phyloP scores from a whole-genome alignment of 2,797 vertebrate species.

The Platyrinchus mystaceus region DNA sequence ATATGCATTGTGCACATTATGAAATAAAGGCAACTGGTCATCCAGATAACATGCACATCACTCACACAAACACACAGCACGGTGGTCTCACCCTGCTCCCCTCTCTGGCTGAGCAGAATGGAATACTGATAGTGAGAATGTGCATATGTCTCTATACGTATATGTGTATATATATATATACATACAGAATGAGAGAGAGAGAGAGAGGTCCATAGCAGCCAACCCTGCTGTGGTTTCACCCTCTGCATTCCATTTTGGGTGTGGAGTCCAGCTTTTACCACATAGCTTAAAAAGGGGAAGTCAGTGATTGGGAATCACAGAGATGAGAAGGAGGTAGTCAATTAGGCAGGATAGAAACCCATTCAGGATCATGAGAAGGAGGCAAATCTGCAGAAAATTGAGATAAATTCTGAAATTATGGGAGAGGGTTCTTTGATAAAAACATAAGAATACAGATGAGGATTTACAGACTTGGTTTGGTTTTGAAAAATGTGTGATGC shows the following conservation, averaged over 20 bases:
- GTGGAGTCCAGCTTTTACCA: not conserved
- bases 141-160: not conserved
- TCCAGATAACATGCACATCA: not conserved
- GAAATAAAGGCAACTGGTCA: too few species aligned
- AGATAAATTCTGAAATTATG: not conserved
- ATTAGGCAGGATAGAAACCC: not conserved
- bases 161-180: too few species aligned
- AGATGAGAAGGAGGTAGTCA: not conserved
- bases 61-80: not conserved
- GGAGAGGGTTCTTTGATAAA: not conserved
- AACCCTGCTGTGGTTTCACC: not conserved
- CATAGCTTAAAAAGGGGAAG: not conserved
- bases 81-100: not conserved
- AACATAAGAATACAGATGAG: not conserved
- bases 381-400: not conserved
- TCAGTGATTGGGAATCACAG: not conserved
- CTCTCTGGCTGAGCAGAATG: not conserved
- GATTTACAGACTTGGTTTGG: not conserved
- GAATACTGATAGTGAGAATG: not conserved
- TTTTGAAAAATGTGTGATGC: not conserved
- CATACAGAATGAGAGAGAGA: not conserved
- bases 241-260: not conserved
- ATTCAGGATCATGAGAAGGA: not conserved
- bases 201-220: not conserved
- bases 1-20: accelerated